A percentile compares a stretch with the other conserved stretches of the same genome.
Conservation (phyloP, 2,797 vertebrate genomes). For the Salmo trutta region DNA sequence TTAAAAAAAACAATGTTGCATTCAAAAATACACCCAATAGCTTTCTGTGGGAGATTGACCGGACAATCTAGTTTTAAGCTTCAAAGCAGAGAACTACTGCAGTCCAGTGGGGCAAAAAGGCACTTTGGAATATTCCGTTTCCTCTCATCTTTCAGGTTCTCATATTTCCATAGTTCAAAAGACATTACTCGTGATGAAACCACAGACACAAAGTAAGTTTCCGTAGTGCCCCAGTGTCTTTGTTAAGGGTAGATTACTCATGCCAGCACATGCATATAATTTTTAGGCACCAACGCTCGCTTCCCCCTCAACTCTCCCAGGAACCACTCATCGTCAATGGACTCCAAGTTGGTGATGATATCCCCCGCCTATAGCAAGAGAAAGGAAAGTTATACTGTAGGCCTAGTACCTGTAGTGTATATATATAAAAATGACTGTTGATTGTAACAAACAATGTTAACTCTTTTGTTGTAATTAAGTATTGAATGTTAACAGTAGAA, state of each 20-base stretch:
- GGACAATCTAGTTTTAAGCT: background rate
- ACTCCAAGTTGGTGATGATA: constrained; percentile 79
- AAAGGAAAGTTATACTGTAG: background rate
- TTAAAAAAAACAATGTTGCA: background rate
- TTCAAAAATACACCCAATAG: background rate
- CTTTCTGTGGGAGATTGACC: background rate
- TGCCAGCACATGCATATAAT: constrained; percentile 79
- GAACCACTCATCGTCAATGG: constrained; percentile 88
- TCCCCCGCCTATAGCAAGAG: constrained; percentile 80
- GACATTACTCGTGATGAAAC: background rate
- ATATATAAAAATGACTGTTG: no score
- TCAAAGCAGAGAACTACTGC: constrained; percentile 40
- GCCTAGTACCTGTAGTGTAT: background rate
- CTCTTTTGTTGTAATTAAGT: background rate
- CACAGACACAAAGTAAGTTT: background rate
- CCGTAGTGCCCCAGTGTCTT: background rate
- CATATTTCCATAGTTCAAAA: background rate
- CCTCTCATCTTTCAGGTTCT: background rate
- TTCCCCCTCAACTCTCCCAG: constrained; percentile 82
- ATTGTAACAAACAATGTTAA: no score
- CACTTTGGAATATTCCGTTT: background rate
- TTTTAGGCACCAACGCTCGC: constrained; percentile 87
- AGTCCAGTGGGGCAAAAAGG: constrained; percentile 21
- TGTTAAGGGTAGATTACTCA: background rate
- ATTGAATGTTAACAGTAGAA: background rate